A percentile compares a stretch with the other conserved stretches of the same genome.
Conservation (phyloP, 2,113 vertebrate genomes). For the Indicator indicator region DNA sequence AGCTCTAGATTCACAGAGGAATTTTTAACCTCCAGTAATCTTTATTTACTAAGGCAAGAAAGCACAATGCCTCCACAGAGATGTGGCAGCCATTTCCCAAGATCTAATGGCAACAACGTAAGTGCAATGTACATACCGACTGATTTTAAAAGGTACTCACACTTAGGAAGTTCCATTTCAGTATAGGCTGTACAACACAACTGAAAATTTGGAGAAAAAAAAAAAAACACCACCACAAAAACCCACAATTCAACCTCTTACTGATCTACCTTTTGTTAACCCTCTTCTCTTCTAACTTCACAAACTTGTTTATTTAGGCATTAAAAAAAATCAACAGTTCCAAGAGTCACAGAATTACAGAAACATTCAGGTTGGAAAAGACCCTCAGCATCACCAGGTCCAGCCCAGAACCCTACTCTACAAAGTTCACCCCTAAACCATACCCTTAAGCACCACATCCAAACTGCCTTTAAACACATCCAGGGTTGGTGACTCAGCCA, state of each 20-base stretch:
- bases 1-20: not conserved
- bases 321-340: not conserved
- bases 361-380: no score
- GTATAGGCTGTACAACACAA: not conserved
- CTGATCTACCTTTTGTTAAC: not conserved
- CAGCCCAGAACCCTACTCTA: no score
- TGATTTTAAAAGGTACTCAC: not conserved
- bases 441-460: no score
- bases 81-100: not conserved
- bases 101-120: not conserved
- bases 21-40: not conserved
- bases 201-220: not conserved
- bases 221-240: no score
- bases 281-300: not conserved
- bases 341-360: not conserved
- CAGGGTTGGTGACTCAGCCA: no score
- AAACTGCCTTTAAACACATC: no score
- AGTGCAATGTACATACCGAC: accelerated
- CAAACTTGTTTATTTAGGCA: not conserved
- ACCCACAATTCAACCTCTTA: not conserved
- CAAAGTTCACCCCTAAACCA: no score
- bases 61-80: not conserved
- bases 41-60: not conserved
- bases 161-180: not conserved
- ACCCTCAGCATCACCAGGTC: no score